These are phyloP conservation scores for Sylvicola cinctus DNA, from an alignment of 2,888 invertebrate genomes.

Conservation along the genomic window DNA sequence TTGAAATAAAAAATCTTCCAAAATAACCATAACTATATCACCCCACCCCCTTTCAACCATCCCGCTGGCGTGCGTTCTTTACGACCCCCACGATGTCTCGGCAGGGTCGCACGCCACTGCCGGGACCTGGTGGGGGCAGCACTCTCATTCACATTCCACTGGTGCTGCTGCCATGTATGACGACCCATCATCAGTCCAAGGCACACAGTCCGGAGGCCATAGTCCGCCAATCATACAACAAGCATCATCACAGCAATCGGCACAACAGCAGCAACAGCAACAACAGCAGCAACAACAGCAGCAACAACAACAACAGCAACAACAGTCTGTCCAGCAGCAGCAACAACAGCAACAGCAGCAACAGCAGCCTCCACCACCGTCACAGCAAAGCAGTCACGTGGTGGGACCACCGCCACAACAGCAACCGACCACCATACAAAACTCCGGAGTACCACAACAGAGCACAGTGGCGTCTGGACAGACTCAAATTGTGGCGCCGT, in stretches of 20 bases:
- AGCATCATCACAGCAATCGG: constrained; percentile 8
- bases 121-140: constrained; percentile 29
- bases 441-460: constrained; percentile 17
- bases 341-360: constrained; percentile 11
- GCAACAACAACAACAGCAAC: constrained; percentile 10
- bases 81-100: constrained; percentile 31
- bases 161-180: constrained; percentile 36
- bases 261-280: constrained; percentile 14
- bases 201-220: constrained; percentile 6
- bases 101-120: constrained; percentile 30
- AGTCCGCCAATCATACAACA: constrained; percentile 10
- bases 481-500: constrained; percentile 29
- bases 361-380: constrained; percentile 10
- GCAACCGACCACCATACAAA: constrained; percentile 7
- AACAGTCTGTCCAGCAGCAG: constrained; percentile 12
- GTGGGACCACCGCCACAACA: constrained; percentile 12
- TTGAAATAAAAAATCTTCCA: no score
- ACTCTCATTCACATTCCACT: constrained; percentile 29
- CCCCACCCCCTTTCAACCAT: constrained; percentile 28
- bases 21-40: constrained; percentile 28
- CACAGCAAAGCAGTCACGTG: constrained; percentile 4
- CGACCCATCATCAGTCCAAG: constrained; percentile 20
- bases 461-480: constrained; percentile 26
- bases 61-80: constrained; percentile 30
- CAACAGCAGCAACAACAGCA: constrained; percentile 15